Evolutionary conservation across 2,888 invertebrate species (phyloP), one percentile per base, ranked within the genome.

Genomic region (Sesamia inferens): DNA sequence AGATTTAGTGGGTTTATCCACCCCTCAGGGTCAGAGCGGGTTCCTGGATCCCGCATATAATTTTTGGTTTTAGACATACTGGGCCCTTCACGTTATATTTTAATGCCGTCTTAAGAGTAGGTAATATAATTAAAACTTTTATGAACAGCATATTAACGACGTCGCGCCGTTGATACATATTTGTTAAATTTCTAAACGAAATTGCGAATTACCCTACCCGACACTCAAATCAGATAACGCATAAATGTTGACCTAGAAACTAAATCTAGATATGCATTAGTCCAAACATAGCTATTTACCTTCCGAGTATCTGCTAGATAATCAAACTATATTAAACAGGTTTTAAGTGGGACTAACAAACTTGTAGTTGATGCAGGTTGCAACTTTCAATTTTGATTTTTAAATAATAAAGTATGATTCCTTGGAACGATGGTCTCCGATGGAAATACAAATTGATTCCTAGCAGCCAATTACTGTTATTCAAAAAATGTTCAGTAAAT

Each of bases 181-280:
- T 24, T 8, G 6, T 10, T 16, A 14, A 31, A 58, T 63, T 19
- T 64, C 55, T 57, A 65, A 55, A 70, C 5, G 4, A 6, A 51
- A 42, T 71, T 55, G 42, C 51, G 16, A 63, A 39, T 22, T 47
- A 22, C 6, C n/a, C 10, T 61, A 48, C n/a, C 24, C 2, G 62
- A 22, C 31, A 57, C 58, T 59, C 31, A 77, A 72, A 82, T 66
- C 65, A 62, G 82, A 78, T 82, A 61, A 24, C 54, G 0, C 16
- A 47, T 54, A 22, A 58, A 58, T 57, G 39, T 68, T 69, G 76
- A 59, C 83, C 83, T 76, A 76, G 76, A 81, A 81, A 68, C 66
- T 24, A 62, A 71, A 71, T 79, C 80, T 79, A 76, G 83, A 83
- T 81, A n/a, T 63, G 14, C 24, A 59, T 54, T 55, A 58, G 66